Conservation (phyloP, 2,797 vertebrate species). For the Acanthiza pusilla region DNA sequence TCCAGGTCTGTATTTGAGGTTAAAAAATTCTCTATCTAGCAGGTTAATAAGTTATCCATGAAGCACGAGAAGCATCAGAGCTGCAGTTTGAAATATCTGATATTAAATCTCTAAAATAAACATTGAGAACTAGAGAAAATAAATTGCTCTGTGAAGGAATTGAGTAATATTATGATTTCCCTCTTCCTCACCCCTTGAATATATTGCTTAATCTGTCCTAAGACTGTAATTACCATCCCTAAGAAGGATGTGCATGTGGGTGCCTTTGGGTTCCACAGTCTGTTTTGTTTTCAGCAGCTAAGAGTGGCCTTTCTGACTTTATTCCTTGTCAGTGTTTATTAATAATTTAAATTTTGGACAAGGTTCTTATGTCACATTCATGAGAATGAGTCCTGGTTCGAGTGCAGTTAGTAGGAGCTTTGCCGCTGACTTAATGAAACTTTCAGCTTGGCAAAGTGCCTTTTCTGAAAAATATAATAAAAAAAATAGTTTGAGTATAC, state of each 20-base stretch:
- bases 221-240: not conserved
- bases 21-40: not conserved
- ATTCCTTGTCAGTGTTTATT: not conserved
- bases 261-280: not conserved
- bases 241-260: not conserved
- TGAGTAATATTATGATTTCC: slow-evolving; percentile 11
- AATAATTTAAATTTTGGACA: not conserved
- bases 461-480: not conserved
- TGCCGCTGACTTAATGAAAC: not conserved
- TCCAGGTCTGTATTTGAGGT: not conserved
- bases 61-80: not conserved
- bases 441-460: not conserved
- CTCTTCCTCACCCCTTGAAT: not conserved
- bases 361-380: not conserved
- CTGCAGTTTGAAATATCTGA: not conserved
- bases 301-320: not conserved
- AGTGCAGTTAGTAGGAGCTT: not conserved
- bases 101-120: slow-evolving; percentile 57
- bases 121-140: slow-evolving; percentile 1
- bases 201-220: not conserved
- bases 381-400: not conserved
- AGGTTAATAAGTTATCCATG: slow-evolving; percentile 28
- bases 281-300: not conserved
- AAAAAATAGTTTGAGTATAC: not conserved
- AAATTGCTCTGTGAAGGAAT: not conserved